phyloP scores from a whole-genome alignment of 2,888 invertebrate species.

The Carterocephalus palaemon region DNA sequence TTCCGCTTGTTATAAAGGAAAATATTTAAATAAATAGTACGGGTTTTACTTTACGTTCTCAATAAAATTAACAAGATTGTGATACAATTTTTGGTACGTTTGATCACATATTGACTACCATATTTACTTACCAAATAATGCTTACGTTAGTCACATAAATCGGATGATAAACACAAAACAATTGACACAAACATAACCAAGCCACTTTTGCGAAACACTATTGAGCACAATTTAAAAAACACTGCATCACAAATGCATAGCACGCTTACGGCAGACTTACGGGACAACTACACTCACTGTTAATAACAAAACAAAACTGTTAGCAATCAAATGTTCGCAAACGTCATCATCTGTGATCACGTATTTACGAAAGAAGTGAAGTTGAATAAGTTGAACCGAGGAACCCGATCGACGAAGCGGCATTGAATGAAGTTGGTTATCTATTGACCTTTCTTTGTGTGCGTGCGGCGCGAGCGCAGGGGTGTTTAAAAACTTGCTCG shows the following conservation, averaged over 20 bases:
- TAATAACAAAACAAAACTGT: constrained; percentile 68
- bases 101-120: too few species aligned
- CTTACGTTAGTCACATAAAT: neutral
- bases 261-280: constrained; percentile 34
- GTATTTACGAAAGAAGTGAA: constrained; percentile 57
- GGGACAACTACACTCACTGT: constrained; percentile 29
- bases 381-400: constrained; percentile 44
- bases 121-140: neutral
- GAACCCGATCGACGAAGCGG: constrained; percentile 43
- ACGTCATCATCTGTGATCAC: constrained; percentile 66
- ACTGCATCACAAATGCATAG: constrained; percentile 26
- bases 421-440: constrained; percentile 66
- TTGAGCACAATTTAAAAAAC: constrained; percentile 31
- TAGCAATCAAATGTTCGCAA: constrained; percentile 56
- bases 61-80: too few species aligned
- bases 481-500: constrained; percentile 47
- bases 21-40: constrained; percentile 27
- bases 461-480: constrained; percentile 40
- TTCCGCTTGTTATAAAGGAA: constrained; percentile 46
- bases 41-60: neutral
- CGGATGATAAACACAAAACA: constrained; percentile 11
- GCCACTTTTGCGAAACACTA: constrained; percentile 15
- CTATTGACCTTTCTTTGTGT: constrained; percentile 45
- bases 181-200: constrained; percentile 25
- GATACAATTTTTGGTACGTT: too few species aligned